Conservation (phyloP, 2,888 invertebrate species). For the Diplolepis rosae region DNA sequence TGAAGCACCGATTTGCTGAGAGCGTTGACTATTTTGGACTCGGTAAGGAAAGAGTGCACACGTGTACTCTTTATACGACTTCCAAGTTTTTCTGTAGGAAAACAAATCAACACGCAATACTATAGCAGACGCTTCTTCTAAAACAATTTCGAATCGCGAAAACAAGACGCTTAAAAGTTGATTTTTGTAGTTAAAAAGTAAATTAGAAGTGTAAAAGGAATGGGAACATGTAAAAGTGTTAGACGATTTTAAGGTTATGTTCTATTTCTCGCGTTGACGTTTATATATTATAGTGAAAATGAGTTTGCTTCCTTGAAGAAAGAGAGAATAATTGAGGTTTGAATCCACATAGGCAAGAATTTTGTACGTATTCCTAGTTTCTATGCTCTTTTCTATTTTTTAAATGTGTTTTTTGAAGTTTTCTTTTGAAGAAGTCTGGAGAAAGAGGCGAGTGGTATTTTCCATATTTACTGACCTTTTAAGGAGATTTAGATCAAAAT, state of each 20-base stretch:
- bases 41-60: neutral
- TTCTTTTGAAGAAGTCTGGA: neutral
- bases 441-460: neutral
- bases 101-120: neutral
- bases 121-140: conserved; percentile 17
- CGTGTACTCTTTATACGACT: neutral
- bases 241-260: neutral
- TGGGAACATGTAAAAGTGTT: neutral
- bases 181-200: neutral
- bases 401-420: neutral
- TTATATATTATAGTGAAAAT: neutral
- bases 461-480: conserved; percentile 11
- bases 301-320: neutral
- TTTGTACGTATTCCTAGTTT: conserved; percentile 8
- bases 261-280: neutral
- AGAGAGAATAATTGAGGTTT: neutral
- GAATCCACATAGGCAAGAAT: neutral
- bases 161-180: neutral
- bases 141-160: neutral
- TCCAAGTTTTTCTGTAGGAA: neutral
- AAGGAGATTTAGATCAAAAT: conserved; percentile 16
- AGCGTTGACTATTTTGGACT: neutral
- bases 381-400: neutral
- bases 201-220: neutral
- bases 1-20: neutral